phyloP scores from a whole-genome alignment of 2,113 vertebrate genomes.

The Pampusana beccarii region DNA sequence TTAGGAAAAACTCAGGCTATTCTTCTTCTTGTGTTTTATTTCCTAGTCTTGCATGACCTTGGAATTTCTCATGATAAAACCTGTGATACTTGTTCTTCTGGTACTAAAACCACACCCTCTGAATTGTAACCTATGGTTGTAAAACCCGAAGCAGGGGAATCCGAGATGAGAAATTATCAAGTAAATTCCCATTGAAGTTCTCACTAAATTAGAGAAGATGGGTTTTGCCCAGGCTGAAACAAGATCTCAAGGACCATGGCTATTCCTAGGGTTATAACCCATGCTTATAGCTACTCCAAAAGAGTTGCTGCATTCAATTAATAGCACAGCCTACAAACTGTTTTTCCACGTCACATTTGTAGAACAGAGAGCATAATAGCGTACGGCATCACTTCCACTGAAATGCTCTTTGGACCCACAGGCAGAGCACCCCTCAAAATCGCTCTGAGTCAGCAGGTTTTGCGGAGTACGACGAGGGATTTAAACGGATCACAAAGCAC shows the following conservation, averaged over 20 bases:
- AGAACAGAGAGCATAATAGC: background rate
- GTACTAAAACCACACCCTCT: background rate
- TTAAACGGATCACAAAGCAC: background rate
- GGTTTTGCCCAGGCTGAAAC: background rate
- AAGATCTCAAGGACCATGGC: background rate
- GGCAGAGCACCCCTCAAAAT: background rate
- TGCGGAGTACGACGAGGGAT: background rate
- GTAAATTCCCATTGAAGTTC: background rate
- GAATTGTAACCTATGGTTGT: background rate
- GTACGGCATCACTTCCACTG: background rate
- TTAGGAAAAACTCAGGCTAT: background rate
- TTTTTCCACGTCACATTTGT: background rate
- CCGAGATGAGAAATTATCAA: background rate
- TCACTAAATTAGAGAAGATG: background rate
- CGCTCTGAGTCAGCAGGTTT: background rate
- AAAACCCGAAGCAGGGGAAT: background rate
- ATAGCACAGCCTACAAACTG: background rate
- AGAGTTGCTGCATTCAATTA: background rate
- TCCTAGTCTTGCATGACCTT: background rate
- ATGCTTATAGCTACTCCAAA: background rate
- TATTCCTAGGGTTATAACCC: background rate
- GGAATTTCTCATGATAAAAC: conserved; percentile 9
- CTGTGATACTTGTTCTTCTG: conserved; percentile 9
- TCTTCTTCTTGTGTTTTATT: background rate
- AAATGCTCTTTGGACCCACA: background rate